These are phyloP conservation scores for Lontra canadensis DNA, from an alignment of 2,113 vertebrate genomes.

Conservation along the genomic window DNA sequence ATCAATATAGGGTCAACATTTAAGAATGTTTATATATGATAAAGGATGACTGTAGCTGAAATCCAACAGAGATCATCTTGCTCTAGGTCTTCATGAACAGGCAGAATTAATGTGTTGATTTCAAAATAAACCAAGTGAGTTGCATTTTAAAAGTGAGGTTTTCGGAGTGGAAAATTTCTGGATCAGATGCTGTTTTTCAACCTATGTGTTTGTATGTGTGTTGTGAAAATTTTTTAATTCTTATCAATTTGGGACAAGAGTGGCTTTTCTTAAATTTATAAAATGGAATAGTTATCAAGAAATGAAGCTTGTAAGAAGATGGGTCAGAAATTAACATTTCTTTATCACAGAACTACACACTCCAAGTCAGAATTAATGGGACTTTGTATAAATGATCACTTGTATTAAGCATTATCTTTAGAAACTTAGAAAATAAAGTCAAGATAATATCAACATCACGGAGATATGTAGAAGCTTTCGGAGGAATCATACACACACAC, in stretches of 20 bases:
- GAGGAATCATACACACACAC: neutral
- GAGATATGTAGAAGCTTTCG: neutral
- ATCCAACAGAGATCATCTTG: neutral
- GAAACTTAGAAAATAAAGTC: neutral
- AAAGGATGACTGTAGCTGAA: neutral
- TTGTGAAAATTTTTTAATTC: constrained; percentile 20
- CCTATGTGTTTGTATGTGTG: neutral
- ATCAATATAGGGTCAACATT: constrained; percentile 16
- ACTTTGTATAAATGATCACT: neutral
- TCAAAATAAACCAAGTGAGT: neutral
- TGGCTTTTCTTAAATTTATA: constrained; percentile 15
- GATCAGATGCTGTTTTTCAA: neutral
- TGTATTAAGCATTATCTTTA: neutral
- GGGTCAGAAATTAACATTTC: neutral
- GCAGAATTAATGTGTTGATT: constrained; percentile 31
- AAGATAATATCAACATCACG: neutral
- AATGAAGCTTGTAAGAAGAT: neutral
- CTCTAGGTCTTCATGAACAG: neutral
- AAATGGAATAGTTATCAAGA: neutral
- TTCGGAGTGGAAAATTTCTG: neutral
- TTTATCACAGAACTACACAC: neutral
- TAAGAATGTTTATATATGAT: constrained; percentile 20
- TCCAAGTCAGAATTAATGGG: neutral
- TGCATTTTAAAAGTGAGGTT: neutral
- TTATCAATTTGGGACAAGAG: neutral